Evolutionary conservation across 2,888 invertebrate species (phyloP).

Genomic region (Cephus pulcher): DNA sequence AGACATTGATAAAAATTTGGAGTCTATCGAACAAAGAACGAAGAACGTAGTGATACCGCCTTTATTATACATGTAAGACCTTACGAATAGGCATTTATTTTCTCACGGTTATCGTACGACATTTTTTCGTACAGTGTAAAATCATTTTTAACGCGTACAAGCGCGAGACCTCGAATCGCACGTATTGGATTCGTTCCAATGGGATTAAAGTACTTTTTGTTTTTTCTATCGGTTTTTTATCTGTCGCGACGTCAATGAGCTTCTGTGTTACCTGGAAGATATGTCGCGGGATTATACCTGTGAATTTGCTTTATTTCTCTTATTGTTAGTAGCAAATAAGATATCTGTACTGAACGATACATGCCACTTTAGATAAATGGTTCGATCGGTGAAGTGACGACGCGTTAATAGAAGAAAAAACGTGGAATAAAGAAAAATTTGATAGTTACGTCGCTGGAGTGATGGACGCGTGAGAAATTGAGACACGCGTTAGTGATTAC

Average conservation of each 20-base stretch:
- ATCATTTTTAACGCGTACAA: background rate
- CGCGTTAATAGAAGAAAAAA: background rate
- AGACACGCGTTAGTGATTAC: background rate
- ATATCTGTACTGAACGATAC: background rate
- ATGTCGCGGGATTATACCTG: background rate
- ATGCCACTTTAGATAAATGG: background rate
- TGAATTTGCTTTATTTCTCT: background rate
- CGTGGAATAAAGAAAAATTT: background rate
- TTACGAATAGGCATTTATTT: background rate
- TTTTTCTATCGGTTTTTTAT: background rate
- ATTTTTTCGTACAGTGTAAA: background rate
- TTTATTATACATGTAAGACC: background rate
- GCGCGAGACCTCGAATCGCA: background rate
- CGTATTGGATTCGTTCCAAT: background rate
- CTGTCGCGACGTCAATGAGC: background rate
- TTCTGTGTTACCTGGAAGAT: background rate
- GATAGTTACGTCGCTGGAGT: background rate
- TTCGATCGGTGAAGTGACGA: background rate
- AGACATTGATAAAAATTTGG: slow-evolving; percentile 45
- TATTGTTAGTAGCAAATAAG: background rate
- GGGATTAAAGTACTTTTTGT: background rate
- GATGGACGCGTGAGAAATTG: background rate
- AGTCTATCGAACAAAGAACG: slow-evolving; percentile 1
- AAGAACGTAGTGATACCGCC: background rate
- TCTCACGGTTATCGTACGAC: background rate